Evolutionary conservation across 2,113 vertebrate genomes (phyloP).

Genomic region (Podilymbus podiceps): DNA sequence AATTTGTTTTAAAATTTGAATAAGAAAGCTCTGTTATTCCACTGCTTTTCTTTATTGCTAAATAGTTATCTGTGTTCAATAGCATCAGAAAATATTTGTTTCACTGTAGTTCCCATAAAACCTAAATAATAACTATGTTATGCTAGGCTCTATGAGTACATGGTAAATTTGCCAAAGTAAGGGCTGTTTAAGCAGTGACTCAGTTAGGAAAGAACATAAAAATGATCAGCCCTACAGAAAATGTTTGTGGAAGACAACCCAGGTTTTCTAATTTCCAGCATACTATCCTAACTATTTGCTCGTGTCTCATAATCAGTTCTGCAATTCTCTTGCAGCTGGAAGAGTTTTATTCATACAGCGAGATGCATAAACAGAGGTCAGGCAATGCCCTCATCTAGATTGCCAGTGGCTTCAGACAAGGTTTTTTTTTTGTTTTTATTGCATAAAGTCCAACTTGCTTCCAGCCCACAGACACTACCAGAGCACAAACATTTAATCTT

Average conservation of each 20-base stretch:
- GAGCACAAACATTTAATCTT: not conserved
- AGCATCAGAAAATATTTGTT: not conserved
- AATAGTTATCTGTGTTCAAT: not conserved
- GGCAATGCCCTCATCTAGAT: not conserved
- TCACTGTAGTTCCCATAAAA: not conserved
- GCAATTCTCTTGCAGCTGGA: not conserved
- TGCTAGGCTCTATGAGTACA: fast-evolving
- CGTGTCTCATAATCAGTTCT: not conserved
- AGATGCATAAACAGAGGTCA: not conserved
- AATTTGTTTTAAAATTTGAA: not conserved
- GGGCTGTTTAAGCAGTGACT: not conserved
- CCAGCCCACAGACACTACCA: not conserved
- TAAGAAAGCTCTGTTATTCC: not conserved
- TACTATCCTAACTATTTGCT: not conserved
- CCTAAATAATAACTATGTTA: not conserved
- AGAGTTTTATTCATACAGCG: not conserved
- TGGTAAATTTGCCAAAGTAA: not conserved
- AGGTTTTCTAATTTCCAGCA: not conserved
- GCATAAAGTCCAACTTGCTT: not conserved
- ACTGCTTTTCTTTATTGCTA: not conserved
- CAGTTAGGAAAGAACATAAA: not conserved
- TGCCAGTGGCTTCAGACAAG: not conserved
- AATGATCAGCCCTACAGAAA: not conserved
- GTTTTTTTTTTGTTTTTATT: not conserved
- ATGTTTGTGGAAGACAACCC: not conserved